Conservation (phyloP, 2,797 vertebrate species). For the Argyrosomus regius region DNA sequence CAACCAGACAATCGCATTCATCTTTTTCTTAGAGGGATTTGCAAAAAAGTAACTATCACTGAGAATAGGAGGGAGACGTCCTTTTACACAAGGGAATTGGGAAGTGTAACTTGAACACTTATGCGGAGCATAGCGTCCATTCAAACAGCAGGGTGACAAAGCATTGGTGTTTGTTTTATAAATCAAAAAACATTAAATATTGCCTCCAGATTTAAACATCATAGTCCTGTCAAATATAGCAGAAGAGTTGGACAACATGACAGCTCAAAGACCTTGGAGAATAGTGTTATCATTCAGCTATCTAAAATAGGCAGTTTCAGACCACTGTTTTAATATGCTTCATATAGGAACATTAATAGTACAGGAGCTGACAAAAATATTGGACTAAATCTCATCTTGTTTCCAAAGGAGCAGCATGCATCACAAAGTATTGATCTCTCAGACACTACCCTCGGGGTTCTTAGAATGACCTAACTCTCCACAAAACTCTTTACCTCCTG, state of each 20-base stretch:
- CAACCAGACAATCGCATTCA: not conserved
- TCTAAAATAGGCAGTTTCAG: slow-evolving; percentile 9
- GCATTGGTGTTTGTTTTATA: not conserved
- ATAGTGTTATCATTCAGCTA: slow-evolving; percentile 12
- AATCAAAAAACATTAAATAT: slow-evolving; percentile 28
- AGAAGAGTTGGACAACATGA: slow-evolving; percentile 10
- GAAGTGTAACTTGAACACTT: not conserved
- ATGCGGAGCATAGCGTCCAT: not conserved
- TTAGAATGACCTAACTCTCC: slow-evolving; percentile 9
- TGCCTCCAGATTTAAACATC: slow-evolving; percentile 12
- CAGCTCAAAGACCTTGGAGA: slow-evolving; percentile 14
- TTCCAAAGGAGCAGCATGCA: not conserved
- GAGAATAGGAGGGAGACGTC: not conserved
- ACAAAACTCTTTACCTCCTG: slow-evolving; percentile 3
- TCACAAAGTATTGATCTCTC: slow-evolving; percentile 41
- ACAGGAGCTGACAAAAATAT: slow-evolving; percentile 3
- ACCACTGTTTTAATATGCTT: not conserved
- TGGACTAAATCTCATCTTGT: slow-evolving; percentile 23
- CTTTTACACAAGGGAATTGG: not conserved
- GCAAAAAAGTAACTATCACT: not conserved
- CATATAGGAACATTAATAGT: not conserved
- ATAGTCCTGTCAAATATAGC: slow-evolving; percentile 11
- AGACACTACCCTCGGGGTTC: not conserved
- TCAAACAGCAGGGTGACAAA: not conserved
- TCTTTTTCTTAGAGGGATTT: not conserved